These are phyloP conservation scores for Mohoua ochrocephala DNA, from an alignment of 2,113 vertebrate genomes.

Conservation along the genomic window DNA sequence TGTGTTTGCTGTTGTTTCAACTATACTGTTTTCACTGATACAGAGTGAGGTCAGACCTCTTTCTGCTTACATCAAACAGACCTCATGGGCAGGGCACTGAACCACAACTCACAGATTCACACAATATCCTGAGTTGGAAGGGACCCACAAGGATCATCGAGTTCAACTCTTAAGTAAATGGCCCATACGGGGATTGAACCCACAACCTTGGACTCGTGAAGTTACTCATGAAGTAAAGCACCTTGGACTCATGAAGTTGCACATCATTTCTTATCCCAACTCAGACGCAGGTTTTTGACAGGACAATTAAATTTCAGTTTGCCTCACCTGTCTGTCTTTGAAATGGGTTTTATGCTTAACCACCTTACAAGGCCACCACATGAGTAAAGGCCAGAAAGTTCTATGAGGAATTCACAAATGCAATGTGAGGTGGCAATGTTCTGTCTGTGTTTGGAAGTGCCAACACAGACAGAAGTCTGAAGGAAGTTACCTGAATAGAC, in stretches of 20 bases:
- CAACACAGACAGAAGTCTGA: not conserved
- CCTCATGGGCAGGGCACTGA: not conserved
- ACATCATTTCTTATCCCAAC: not conserved
- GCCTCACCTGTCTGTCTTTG: not conserved
- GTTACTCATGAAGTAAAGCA: too few species aligned
- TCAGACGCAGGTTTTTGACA: not conserved
- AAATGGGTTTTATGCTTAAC: not conserved
- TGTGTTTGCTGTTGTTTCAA: not conserved
- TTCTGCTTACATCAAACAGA: not conserved
- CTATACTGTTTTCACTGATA: not conserved
- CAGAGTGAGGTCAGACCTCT: not conserved
- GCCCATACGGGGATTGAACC: fast-evolving
- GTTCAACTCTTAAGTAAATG: not conserved
- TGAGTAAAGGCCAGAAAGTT: not conserved
- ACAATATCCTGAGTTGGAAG: not conserved
- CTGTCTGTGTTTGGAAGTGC: not conserved
- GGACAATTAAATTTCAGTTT: not conserved
- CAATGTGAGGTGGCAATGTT: not conserved
- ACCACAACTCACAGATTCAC: not conserved
- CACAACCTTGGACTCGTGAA: not conserved
- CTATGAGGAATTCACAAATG: not conserved
- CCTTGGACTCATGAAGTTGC: not conserved
- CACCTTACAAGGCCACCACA: not conserved
- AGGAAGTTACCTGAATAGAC: not conserved
- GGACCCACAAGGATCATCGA: not conserved